Conservation (phyloP, 2,888 invertebrate species). For the Dolomedes plantarius region DNA sequence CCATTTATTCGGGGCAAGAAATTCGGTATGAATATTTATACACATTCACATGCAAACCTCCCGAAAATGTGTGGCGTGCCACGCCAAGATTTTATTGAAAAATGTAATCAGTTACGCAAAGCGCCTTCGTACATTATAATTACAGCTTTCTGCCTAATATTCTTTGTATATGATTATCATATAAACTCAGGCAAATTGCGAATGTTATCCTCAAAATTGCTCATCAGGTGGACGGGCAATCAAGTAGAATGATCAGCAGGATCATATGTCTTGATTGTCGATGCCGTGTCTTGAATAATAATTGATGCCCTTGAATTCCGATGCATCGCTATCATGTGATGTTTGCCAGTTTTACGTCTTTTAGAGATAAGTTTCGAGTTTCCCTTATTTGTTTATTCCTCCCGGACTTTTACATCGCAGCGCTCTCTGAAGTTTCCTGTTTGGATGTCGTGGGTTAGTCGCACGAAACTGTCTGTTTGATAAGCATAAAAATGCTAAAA, state of each 20-base stretch:
- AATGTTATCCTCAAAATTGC: background rate
- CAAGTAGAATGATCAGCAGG: background rate
- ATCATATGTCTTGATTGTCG: background rate
- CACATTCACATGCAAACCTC: too few species aligned
- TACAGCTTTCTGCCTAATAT: background rate
- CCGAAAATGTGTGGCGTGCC: background rate
- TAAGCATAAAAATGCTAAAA: too few species aligned
- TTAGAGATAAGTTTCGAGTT: background rate
- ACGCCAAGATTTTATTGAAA: background rate
- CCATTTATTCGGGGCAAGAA: background rate
- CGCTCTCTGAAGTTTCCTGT: too few species aligned
- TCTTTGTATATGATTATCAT: background rate
- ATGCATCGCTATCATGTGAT: background rate
- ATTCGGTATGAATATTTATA: background rate
- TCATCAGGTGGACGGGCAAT: background rate
- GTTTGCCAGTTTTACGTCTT: background rate
- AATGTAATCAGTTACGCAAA: background rate
- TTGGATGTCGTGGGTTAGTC: too few species aligned
- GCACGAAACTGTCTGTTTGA: too few species aligned
- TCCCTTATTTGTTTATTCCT: too few species aligned
- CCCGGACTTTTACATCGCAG: too few species aligned
- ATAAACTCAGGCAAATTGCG: background rate
- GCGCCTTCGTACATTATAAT: background rate
- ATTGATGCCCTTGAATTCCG: background rate
- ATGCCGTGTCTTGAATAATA: background rate